phyloP scores from a whole-genome alignment of 2,113 vertebrate species.

The Trematomus loennbergii region DNA sequence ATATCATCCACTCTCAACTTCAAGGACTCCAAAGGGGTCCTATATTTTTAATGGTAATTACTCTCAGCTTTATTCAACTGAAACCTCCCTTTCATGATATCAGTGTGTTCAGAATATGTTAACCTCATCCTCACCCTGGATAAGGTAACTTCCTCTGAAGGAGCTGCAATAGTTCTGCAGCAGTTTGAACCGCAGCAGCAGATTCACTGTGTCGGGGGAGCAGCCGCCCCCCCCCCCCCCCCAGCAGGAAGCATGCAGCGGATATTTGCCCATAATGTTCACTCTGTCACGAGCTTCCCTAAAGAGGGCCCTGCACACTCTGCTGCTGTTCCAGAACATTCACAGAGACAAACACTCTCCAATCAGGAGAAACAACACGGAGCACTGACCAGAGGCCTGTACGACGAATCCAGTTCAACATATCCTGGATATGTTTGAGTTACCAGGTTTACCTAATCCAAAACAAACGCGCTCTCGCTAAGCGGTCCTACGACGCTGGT shows the following conservation, averaged over 20 bases:
- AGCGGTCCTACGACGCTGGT: no score
- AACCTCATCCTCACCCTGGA: conserved; percentile 5
- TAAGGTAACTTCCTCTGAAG: conserved; percentile 48
- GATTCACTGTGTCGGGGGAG: conserved; percentile 42
- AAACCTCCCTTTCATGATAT: background rate
- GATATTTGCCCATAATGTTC: conserved; percentile 93
- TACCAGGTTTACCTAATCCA: no score
- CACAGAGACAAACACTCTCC: conserved; percentile 23
- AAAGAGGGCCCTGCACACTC: conserved; percentile 50
- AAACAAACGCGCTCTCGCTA: no score
- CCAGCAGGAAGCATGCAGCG: conserved; percentile 95
- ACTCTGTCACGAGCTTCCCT: conserved; percentile 81
- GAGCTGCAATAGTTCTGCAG: conserved; percentile 18
- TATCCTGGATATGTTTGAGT: no score
- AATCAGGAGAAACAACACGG: background rate
- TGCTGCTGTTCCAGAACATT: conserved; percentile 34
- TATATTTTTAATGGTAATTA: no score
- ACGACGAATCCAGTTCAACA: no score
- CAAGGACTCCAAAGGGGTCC: no score
- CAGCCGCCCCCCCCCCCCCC: conserved; percentile 1
- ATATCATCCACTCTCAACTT: no score
- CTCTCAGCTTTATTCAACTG: background rate
- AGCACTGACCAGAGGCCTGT: no score
- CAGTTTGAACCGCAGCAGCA: conserved; percentile 40
- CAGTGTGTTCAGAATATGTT: background rate